A percentile compares a stretch with the other conserved stretches of the same genome.
phyloP scores from a whole-genome alignment of 2,888 invertebrate genomes.

The Idaea biselata region DNA sequence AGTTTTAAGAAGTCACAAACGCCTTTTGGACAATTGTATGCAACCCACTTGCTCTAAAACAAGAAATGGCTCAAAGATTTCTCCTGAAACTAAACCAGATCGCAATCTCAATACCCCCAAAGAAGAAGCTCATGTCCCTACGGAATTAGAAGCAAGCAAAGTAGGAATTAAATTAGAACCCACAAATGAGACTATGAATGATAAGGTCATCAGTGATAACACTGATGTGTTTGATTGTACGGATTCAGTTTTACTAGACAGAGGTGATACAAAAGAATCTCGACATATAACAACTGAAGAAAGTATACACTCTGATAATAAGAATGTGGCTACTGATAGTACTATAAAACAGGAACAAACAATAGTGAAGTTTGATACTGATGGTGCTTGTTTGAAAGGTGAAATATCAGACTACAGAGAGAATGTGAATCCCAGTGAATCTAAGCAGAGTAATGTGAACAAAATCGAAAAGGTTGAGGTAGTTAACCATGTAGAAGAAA shows the following conservation, averaged over 20 bases:
- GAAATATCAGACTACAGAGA: conserved; percentile 75
- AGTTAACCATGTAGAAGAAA: conserved; percentile 58
- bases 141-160: conserved; percentile 47
- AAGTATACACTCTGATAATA: conserved; percentile 36
- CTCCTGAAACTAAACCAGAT: conserved; percentile 52
- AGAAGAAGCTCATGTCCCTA: conserved; percentile 53
- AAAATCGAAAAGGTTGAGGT: conserved; percentile 64
- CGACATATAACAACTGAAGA: conserved; percentile 49
- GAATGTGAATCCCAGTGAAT: conserved; percentile 75
- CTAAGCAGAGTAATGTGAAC: conserved; percentile 62
- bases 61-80: conserved; percentile 49
- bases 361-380: conserved; percentile 54
- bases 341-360: conserved; percentile 53
- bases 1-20: conserved; percentile 83
- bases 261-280: conserved; percentile 68
- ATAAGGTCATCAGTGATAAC: conserved; percentile 39
- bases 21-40: conserved; percentile 63
- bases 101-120: conserved; percentile 53
- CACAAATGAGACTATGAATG: conserved; percentile 39
- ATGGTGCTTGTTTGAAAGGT: conserved; percentile 65
- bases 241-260: conserved; percentile 44
- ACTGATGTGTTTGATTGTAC: conserved; percentile 39
- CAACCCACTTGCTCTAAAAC: conserved; percentile 54
- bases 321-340: conserved; percentile 43
- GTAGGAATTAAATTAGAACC: conserved; percentile 48